Evolutionary conservation across 2,113 vertebrate genomes (phyloP).

Genomic region (Cebus imitator): DNA sequence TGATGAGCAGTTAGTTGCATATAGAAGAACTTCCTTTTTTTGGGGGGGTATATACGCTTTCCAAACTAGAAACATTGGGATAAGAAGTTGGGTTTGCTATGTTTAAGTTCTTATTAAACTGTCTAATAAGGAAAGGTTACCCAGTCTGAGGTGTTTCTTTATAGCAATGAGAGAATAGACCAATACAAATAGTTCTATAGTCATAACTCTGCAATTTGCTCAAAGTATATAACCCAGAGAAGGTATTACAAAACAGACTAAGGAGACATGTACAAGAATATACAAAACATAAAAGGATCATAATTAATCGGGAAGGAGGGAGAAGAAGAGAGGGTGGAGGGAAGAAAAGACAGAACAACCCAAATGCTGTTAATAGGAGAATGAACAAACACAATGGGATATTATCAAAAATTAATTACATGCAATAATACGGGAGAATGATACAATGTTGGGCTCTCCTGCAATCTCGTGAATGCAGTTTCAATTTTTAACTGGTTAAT

Average conservation of each 20-base stretch:
- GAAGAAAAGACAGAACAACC: not conserved
- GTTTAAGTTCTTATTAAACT: constrained; percentile 23
- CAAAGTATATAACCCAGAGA: not conserved
- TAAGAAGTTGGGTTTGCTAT: not conserved
- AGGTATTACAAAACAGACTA: not conserved
- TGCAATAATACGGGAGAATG: not conserved
- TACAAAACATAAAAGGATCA: not conserved
- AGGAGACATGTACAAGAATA: not conserved
- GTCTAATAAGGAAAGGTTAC: not conserved
- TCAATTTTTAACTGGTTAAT: not conserved
- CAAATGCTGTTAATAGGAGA: not conserved
- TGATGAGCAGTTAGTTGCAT: not conserved
- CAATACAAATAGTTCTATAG: not conserved
- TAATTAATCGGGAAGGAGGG: not conserved
- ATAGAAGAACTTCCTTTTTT: not conserved
- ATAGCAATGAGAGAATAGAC: too few species aligned
- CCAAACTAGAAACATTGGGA: not conserved
- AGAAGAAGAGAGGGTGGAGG: too few species aligned
- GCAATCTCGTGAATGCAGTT: not conserved
- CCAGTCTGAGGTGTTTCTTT: too few species aligned
- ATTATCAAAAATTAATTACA: not conserved
- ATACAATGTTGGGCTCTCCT: not conserved
- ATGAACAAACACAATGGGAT: not conserved
- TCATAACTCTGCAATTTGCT: not conserved
- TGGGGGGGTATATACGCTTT: not conserved